These are phyloP conservation scores for Cavia porcellus DNA, from an alignment of 2,113 vertebrate species.

Conservation along the genomic window DNA sequence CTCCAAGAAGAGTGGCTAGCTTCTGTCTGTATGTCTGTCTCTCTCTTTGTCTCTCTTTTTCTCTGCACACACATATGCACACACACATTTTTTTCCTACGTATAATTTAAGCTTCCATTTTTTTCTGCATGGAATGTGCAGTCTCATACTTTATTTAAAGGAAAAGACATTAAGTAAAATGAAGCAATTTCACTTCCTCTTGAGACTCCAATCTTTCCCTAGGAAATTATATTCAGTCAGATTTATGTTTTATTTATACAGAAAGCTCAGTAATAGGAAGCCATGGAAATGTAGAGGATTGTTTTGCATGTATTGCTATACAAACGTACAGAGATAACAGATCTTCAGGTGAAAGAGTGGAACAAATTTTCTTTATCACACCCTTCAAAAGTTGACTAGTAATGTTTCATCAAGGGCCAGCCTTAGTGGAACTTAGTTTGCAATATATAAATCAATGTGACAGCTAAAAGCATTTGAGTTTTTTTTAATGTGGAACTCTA, in stretches of 20 bases:
- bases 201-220: slow-evolving; percentile 28
- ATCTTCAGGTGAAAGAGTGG: not conserved
- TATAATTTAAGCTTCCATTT: slow-evolving; percentile 5
- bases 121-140: not conserved
- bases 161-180: slow-evolving; percentile 66
- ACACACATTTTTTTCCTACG: not conserved
- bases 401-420: not conserved
- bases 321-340: not conserved
- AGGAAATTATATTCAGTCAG: slow-evolving; percentile 22
- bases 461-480: not conserved
- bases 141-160: slow-evolving; percentile 39
- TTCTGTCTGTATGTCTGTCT: not conserved
- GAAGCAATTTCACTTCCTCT: slow-evolving; percentile 43
- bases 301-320: not conserved
- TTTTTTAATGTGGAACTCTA: not conserved
- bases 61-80: not conserved
- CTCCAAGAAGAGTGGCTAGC: not conserved
- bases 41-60: not conserved
- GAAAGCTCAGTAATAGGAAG: not conserved
- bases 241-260: slow-evolving; percentile 47
- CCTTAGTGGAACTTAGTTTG: not conserved
- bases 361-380: not conserved
- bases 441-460: not conserved
- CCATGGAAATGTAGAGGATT: not conserved
- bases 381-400: not conserved